Evolutionary conservation across 1,140 invertebrate genomes (phyloP).

Genomic region (Papilio machaon): DNA sequence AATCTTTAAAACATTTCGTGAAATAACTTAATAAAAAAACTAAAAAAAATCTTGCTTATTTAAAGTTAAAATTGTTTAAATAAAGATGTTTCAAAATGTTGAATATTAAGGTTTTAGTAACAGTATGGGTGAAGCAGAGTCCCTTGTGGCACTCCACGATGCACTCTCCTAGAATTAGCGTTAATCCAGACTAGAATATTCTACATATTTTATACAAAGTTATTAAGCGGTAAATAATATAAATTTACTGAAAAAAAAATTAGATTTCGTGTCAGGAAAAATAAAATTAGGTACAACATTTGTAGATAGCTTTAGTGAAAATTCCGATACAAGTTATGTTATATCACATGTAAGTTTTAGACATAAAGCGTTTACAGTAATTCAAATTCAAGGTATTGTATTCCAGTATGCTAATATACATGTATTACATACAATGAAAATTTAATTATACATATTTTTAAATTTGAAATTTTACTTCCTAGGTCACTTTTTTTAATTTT

Average conservation of each 20-base stretch:
- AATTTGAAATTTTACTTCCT: neutral
- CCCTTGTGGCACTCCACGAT: neutral
- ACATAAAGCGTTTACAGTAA: neutral
- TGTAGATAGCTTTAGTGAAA: neutral
- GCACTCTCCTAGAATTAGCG: conserved; percentile 16
- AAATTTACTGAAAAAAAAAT: neutral
- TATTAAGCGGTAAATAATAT: neutral
- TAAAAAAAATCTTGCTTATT: too few relatives aligned
- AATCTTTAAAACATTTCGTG: too few relatives aligned
- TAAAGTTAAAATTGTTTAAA: too few relatives aligned
- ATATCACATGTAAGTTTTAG: neutral
- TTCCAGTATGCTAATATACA: neutral
- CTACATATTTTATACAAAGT: neutral
- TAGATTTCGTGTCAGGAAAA: too few relatives aligned
- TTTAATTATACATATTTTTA: neutral
- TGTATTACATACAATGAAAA: neutral
- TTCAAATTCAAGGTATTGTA: neutral
- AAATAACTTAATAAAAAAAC: too few relatives aligned
- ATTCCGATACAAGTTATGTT: neutral
- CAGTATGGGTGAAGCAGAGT: neutral
- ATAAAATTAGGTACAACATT: neutral
- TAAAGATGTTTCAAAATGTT: neutral
- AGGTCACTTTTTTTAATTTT: neutral
- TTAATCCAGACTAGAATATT: neutral
- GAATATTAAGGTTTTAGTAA: neutral